These are phyloP conservation scores for Pristis pectinata DNA, from an alignment of 2,797 vertebrate genomes.

Conservation along the genomic window DNA sequence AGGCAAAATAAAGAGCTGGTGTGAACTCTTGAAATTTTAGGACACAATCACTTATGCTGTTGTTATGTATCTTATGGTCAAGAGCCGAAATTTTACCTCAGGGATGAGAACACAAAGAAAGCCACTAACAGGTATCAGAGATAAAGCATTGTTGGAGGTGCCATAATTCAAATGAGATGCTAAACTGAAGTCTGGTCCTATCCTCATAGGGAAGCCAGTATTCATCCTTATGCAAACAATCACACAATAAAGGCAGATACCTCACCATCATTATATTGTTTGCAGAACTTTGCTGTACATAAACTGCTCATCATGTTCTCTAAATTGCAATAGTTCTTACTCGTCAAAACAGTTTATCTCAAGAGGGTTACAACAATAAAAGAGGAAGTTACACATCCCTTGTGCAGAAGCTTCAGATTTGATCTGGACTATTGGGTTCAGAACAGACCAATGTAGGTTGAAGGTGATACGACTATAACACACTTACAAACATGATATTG, in stretches of 20 bases:
- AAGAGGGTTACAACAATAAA: not conserved
- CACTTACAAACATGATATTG: not conserved
- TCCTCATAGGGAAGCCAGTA: not conserved
- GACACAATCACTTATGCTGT: not conserved
- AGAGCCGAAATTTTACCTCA: not conserved
- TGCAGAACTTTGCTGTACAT: not conserved
- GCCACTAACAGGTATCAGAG: not conserved
- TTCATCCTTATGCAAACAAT: not conserved
- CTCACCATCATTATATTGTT: not conserved
- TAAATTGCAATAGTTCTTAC: not conserved
- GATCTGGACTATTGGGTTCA: not conserved
- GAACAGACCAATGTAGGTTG: not conserved
- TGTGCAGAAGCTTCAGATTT: not conserved
- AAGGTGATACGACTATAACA: not conserved
- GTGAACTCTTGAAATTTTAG: not conserved
- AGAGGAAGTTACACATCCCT: not conserved
- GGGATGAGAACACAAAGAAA: not conserved
- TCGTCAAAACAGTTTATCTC: not conserved
- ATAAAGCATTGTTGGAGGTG: not conserved
- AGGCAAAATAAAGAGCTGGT: not conserved
- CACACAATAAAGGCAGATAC: not conserved
- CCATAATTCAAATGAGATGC: not conserved
- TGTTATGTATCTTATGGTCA: not conserved
- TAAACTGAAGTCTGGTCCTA: not conserved
- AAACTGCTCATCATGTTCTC: not conserved